Percentiles rank a stretch among this genome's conserved stretches.
phyloP scores from a whole-genome alignment of 2,888 invertebrate genomes.

The Tetheella fluctuosa region DNA sequence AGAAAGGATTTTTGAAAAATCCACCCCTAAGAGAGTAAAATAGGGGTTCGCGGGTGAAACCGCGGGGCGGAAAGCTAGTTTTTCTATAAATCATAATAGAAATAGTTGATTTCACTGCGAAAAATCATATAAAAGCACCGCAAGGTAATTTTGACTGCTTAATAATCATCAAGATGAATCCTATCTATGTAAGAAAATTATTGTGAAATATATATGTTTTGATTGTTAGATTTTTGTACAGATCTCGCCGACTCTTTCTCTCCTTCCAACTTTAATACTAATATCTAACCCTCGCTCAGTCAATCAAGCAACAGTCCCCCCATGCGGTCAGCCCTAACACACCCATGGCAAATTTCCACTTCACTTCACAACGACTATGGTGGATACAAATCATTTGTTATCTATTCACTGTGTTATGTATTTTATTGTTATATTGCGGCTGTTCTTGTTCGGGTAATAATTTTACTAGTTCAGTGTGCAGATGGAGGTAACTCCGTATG shows the following conservation, averaged over 20 bases:
- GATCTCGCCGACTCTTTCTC: background rate
- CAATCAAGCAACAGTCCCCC: conserved; percentile 31
- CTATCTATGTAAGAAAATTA: no score
- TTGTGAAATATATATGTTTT: no score
- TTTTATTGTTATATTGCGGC: conserved; percentile 32
- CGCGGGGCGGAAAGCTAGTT: no score
- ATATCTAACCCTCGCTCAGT: conserved; percentile 23
- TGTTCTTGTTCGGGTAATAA: conserved; percentile 26
- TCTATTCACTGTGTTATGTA: conserved; percentile 39
- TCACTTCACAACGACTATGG: conserved; percentile 40
- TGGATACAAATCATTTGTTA: conserved; percentile 56
- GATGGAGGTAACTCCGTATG: conserved; percentile 19
- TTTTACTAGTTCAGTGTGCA: conserved; percentile 28
- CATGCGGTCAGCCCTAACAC: conserved; percentile 46
- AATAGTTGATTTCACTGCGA: no score
- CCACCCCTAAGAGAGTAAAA: no score
- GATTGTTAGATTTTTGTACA: background rate
- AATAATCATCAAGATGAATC: no score
- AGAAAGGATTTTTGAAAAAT: no score
- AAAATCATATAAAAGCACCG: no score
- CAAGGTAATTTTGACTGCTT: no score
- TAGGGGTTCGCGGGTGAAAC: no score
- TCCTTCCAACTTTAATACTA: conserved; percentile 17
- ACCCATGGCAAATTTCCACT: conserved; percentile 44
- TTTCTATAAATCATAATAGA: no score